phyloP scores from a whole-genome alignment of 1,140 invertebrate genomes.

The Procambarus virginalis region DNA sequence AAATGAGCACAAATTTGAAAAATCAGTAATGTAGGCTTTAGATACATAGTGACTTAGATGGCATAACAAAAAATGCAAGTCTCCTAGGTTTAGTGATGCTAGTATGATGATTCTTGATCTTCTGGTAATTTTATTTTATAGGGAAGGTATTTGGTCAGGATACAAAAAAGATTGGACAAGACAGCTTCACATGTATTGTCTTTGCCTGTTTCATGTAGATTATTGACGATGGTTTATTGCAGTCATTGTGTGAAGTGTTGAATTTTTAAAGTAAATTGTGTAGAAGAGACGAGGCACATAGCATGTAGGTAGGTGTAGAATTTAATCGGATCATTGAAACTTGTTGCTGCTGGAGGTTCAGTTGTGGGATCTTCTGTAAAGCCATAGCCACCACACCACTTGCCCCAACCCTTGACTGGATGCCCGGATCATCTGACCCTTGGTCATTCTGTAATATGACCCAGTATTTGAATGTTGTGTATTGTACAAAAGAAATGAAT shows the following conservation, averaged over 20 bases:
- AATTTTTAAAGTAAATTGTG: not conserved
- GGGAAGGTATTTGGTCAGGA: not conserved
- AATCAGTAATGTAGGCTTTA: too few relatives aligned
- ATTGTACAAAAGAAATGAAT: slow-evolving; percentile 7
- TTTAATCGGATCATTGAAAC: not conserved
- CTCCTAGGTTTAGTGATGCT: too few relatives aligned
- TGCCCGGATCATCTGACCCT: not conserved
- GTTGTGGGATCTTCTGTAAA: slow-evolving; percentile 8
- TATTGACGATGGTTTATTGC: not conserved
- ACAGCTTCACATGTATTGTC: not conserved
- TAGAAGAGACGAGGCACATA: not conserved
- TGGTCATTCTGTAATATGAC: slow-evolving; percentile 3
- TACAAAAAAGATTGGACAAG: not conserved
- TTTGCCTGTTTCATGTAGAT: not conserved
- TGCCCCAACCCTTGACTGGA: not conserved
- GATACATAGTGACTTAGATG: too few relatives aligned
- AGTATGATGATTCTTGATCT: too few relatives aligned
- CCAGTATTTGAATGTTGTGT: slow-evolving; percentile 11
- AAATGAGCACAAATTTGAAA: too few relatives aligned
- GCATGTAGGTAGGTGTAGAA: not conserved
- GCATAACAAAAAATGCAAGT: too few relatives aligned
- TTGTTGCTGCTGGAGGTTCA: not conserved
- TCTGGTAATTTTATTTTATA: too few relatives aligned
- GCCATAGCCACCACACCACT: not conserved
- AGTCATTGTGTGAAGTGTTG: not conserved